phyloP scores from a whole-genome alignment of 2,797 vertebrate genomes.

The Spinibarbus caldwelli region DNA sequence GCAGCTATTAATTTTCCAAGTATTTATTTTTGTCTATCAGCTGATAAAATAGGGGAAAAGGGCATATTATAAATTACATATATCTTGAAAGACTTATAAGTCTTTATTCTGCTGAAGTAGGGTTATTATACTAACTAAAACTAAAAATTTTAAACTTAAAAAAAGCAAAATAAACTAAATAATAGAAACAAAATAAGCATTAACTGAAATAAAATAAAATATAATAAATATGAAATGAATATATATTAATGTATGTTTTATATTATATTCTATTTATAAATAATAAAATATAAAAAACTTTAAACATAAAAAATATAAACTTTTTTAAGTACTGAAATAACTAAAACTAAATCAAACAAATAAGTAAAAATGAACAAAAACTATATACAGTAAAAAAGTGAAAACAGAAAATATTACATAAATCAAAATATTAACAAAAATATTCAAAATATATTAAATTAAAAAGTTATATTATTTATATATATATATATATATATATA shows the following conservation, averaged over 20 bases:
- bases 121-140: not conserved
- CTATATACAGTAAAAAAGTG: not conserved
- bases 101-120: not conserved
- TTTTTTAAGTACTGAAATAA: not conserved
- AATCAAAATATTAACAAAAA: not conserved
- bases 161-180: no score
- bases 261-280: no score
- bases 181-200: not conserved
- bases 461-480: no score
- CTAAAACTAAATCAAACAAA: not conserved
- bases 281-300: not conserved
- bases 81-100: no score
- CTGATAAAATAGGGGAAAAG: not conserved
- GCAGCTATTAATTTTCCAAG: not conserved
- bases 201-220: not conserved
- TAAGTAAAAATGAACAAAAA: not conserved
- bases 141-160: no score
- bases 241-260: no score
- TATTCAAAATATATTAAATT: no score
- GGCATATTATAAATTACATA: not conserved
- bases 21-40: not conserved
- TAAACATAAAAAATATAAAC: rapidly evolving
- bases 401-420: not conserved
- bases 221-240: no score
- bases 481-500: no score